Conservation (phyloP, 2,888 invertebrate species). For the Cepaea hortensis region DNA sequence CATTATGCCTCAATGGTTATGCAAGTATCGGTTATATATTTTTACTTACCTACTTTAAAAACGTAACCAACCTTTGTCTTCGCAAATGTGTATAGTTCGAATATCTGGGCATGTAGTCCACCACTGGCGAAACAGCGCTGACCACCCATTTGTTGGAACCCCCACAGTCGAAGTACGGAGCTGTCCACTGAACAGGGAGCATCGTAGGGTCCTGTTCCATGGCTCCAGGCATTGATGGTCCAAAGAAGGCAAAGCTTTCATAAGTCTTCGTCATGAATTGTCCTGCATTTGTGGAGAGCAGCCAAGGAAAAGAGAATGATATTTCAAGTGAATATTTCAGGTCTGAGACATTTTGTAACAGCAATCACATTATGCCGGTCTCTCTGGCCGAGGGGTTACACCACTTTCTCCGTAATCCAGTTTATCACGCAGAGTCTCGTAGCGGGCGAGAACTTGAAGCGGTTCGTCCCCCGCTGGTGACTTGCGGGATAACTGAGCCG, state of each 20-base stretch:
- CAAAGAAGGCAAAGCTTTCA: constrained; percentile 64
- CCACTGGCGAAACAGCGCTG: constrained; percentile 93
- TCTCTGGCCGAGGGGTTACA: no score
- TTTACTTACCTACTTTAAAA: no score
- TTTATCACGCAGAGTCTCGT: no score
- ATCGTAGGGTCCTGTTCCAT: constrained; percentile 51
- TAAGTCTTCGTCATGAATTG: constrained; percentile 60
- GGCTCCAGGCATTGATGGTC: constrained; percentile 68
- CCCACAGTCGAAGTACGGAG: constrained; percentile 96
- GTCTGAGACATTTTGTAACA: no score
- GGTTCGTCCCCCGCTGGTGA: no score
- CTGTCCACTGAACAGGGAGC: constrained; percentile 94
- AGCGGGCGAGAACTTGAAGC: no score
- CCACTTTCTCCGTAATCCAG: no score
- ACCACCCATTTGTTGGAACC: constrained; percentile 96
- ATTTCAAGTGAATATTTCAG: no score
- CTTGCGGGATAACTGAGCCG: no score
- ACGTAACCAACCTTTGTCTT: constrained; percentile 59
- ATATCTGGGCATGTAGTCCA: constrained; percentile 89
- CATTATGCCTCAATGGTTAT: no score
- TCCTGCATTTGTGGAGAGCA: not conserved
- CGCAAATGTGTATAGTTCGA: constrained; percentile 69
- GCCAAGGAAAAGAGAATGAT: not conserved
- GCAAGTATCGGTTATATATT: no score
- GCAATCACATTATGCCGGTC: no score